phyloP scores from a whole-genome alignment of 2,797 vertebrate species.

The Gymnocypris eckloni region DNA sequence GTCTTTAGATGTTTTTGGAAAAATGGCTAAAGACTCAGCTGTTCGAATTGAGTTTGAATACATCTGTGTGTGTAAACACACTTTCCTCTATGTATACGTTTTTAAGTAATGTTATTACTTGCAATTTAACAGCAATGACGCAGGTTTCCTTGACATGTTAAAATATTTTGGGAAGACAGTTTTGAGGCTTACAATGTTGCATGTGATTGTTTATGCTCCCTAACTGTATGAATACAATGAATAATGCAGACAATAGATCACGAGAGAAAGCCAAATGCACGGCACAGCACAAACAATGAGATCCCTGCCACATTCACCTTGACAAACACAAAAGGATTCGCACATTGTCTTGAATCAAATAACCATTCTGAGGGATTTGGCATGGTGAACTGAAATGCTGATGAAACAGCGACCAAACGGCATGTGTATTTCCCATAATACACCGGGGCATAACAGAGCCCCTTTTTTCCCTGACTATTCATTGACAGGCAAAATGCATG shows the following conservation, averaged over 20 bases:
- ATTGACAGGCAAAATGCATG: constrained; percentile 11
- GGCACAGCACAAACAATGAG: constrained; percentile 17
- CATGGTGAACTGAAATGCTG: constrained; percentile 18
- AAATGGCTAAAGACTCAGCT: no score
- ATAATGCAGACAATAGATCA: constrained; percentile 26
- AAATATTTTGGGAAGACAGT: not conserved
- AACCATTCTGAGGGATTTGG: constrained; percentile 9
- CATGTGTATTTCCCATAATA: constrained; percentile 15
- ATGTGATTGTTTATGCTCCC: constrained; percentile 5
- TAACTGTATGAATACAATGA: constrained; percentile 15
- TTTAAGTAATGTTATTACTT: not conserved
- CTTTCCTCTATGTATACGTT: not conserved
- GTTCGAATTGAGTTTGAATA: no score
- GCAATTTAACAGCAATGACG: not conserved
- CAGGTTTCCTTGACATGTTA: not conserved
- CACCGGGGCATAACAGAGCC: constrained; percentile 1
- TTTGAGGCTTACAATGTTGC: not conserved
- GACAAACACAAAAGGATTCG: constrained; percentile 42
- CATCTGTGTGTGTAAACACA: no score
- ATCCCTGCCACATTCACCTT: constrained; percentile 24
- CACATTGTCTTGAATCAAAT: constrained; percentile 36
- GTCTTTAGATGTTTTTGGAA: no score
- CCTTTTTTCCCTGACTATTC: constrained; percentile 20
- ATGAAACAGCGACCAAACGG: constrained; percentile 26
- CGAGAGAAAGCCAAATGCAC: constrained; percentile 34